Base-by-base conservation (phyloP, 1,140 invertebrate species). In the Pinna nobilis region DNA sequence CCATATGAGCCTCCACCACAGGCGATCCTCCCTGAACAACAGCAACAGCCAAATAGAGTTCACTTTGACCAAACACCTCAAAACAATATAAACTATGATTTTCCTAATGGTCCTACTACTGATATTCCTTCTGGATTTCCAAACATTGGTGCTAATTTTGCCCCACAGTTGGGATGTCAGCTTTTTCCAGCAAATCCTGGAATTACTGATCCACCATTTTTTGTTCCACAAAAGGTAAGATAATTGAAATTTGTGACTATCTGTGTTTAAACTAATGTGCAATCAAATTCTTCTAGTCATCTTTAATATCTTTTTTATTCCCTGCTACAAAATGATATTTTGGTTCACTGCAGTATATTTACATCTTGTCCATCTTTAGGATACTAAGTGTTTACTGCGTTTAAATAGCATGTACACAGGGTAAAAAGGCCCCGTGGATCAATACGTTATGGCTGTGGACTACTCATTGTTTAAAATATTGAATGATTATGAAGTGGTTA, bases 81-180 rank as follows among this genome's bases (percentile, higher is more conserved):
- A n/a, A n/a, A n/a, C n/a, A 44, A 44, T 44, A 44, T 44, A n/a
- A 44, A 44, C 39, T 44, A 44, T n/a, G 39, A 44, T n/a, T 44
- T 44, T 44, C 9, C 9, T 11, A 44, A 44, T 9, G 9, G 9
- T 11, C 39, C 39, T 44, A 9, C n/a, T 11, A 44, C 9, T 44
- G 39, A 44, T 9, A 9, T n/a, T n/a, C 39, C 39, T 44, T n/a
- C 39, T 44, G 59, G 59, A 28, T 72, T 66, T 66, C 41, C 39
- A 23, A 72, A 72, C 39, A 64, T 72, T 35, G 70, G 55, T 49
- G 60, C 67, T 35, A 68, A 64, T 30, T 70, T 69, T 60, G 53
- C 49, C 20, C n/a, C 66, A 37, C 73, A 75, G 51, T 44, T 70
- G 7, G 73, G 73, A 1, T 70, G 53, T 55, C 73, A 75, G 35